These are phyloP conservation scores for Mastomys natalensis DNA, from an alignment of 2,113 vertebrate species.

Conservation along the genomic window DNA sequence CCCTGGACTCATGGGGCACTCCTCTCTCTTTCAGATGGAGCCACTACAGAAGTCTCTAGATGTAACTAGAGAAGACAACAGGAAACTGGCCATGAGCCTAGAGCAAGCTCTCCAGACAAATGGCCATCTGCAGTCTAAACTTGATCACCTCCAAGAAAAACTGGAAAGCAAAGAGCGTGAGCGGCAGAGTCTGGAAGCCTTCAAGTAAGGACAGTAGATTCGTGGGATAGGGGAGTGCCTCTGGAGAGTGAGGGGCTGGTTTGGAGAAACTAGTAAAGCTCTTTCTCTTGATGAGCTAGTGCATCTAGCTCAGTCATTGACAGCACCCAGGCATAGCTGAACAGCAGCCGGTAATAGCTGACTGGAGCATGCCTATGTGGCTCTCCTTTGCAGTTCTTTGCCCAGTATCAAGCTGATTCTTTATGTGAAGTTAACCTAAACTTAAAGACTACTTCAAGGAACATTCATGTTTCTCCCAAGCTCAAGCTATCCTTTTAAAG, in stretches of 20 bases:
- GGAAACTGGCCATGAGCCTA: slow-evolving; percentile 82
- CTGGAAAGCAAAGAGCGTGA: slow-evolving; percentile 81
- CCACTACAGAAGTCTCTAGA: slow-evolving; percentile 84
- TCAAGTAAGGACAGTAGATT: slow-evolving; percentile 77
- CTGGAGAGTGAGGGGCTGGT: background rate
- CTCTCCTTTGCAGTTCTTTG: background rate
- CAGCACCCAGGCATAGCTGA: background rate
- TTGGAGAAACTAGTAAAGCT: background rate
- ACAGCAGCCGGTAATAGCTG: too few species aligned
- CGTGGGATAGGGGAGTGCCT: background rate
- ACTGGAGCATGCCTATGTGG: background rate
- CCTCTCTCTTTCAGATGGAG: slow-evolving; percentile 78
- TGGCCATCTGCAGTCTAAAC: slow-evolving; percentile 78
- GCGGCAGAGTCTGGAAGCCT: slow-evolving; percentile 75
- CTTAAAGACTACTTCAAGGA: background rate
- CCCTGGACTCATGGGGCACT: background rate
- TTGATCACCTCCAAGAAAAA: slow-evolving; percentile 78
- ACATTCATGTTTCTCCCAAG: background rate
- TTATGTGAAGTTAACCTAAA: background rate
- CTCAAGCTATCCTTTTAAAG: background rate
- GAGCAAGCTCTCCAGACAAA: slow-evolving; percentile 84
- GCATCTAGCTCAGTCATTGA: background rate
- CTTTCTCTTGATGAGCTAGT: background rate
- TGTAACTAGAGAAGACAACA: slow-evolving; percentile 82
- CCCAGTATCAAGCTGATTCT: background rate